Evolutionary conservation across 2,113 vertebrate species (phyloP), one percentile per base, ranked within the genome.

Genomic region (Labeo catla): DNA sequence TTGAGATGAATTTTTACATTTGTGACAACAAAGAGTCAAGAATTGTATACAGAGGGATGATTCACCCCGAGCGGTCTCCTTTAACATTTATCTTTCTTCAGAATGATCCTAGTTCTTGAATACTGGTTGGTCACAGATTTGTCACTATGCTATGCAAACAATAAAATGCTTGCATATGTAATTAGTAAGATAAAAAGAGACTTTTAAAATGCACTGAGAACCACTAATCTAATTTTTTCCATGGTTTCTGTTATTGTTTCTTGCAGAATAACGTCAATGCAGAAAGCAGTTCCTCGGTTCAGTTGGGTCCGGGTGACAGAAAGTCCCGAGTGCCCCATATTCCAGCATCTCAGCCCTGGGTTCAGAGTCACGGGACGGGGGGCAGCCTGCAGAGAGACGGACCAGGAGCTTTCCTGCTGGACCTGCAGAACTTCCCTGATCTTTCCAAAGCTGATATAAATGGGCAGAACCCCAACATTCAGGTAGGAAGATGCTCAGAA

Each of bases 401-500:
- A 49, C 95, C 97, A 0, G 95, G 96, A 52, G 95, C 97, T 12
- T 98, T 99, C 87, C 94, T 99, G 21, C 92, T 99, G 73, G 98
- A 99, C 90, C 96, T 99, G 73, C 96, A 98, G 90, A 99, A 99
- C 90, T 98, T 99, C 91, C 98, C 98, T 8, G 98, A 99, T 91
- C 96, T 99, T 84, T 99, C 98, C 87, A 98, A 98, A 93, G 98
- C 97, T 6, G 97, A 99, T 85, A 97, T 99, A 91, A 98, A 98
- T 84, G 95, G 97, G 50, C 98, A 99, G 92, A 99, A 99, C 91
- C 98, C 98, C 89, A 99, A 99, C 88, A 99, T 99, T 89, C 98
- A 99, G 97, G 98, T 99, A 96, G 10, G 49, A 72, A 70, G 6
- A 39, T 34, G 11, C 23, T 50, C 7, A 79, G 21, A 19, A 21